These are phyloP conservation scores for Adelphocoris suturalis DNA, from an alignment of 2,888 invertebrate species.

Conservation along the genomic window DNA sequence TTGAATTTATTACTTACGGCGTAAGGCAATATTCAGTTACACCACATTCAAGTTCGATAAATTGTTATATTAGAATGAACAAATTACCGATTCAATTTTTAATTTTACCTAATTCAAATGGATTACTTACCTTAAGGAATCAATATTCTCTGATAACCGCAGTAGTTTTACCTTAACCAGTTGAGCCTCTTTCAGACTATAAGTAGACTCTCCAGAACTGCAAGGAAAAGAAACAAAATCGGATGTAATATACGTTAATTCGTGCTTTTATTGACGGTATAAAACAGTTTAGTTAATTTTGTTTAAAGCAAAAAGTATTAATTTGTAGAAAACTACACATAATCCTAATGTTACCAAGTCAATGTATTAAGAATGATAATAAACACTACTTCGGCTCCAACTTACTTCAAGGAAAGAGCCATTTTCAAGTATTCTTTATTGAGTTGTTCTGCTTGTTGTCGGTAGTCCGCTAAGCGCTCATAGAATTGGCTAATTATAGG, in stretches of 20 bases:
- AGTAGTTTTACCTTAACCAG: conserved; percentile 90
- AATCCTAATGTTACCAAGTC: background rate
- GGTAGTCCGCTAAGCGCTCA: conserved; percentile 87
- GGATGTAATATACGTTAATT: background rate
- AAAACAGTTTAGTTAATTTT: background rate
- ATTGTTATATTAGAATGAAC: no score
- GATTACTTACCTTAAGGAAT: conserved; percentile 81
- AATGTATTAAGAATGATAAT: background rate
- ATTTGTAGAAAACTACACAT: background rate
- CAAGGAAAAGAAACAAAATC: conserved; percentile 74
- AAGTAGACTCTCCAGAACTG: conserved; percentile 93
- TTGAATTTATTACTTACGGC: no score
- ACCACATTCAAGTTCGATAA: no score
- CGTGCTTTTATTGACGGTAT: background rate
- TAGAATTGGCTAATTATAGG: conserved; percentile 90
- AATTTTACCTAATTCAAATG: no score
- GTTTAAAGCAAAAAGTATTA: background rate
- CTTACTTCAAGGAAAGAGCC: conserved; percentile 82
- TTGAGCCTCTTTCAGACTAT: conserved; percentile 91
- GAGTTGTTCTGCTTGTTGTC: conserved; percentile 85
- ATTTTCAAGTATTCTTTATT: conserved; percentile 82
- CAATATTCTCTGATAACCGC: conserved; percentile 92
- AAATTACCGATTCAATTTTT: no score
- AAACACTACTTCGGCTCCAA: background rate
- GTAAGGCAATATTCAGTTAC: no score